phyloP scores from a whole-genome alignment of 1,140 invertebrate species.

The Macrobrachium rosenbergii region DNA sequence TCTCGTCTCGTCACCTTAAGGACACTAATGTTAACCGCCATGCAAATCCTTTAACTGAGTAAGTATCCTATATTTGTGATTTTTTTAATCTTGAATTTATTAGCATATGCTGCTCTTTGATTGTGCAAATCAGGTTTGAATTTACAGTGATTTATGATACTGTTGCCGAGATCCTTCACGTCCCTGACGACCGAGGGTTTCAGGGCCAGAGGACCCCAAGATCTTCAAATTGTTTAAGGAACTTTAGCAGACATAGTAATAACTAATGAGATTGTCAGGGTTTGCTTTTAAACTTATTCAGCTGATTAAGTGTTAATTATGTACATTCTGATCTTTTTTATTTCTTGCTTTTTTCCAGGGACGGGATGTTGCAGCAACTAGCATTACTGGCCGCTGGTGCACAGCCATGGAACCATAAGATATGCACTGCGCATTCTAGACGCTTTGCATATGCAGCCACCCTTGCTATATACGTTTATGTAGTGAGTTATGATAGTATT shows the following conservation, averaged over 20 bases:
- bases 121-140: too few species aligned
- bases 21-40: neutral
- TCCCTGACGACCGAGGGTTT: too few species aligned
- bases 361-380: constrained; percentile 67
- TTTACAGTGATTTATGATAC: too few species aligned
- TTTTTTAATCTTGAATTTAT: neutral
- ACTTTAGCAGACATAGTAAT: too few species aligned
- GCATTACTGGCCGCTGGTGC: constrained; percentile 68
- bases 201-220: too few species aligned
- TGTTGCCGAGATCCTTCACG: too few species aligned
- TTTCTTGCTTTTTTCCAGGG: constrained; percentile 25
- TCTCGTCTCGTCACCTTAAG: neutral
- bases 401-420: constrained; percentile 72
- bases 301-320: neutral
- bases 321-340: neutral
- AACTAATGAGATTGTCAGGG: too few species aligned
- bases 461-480: constrained; percentile 73
- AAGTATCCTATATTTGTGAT: neutral
- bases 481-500: constrained; percentile 72
- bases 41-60: neutral
- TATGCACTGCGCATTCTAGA: constrained; percentile 70
- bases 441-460: constrained; percentile 73
- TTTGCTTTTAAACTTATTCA: too few species aligned
- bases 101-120: neutral
- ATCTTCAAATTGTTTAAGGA: too few species aligned